These are phyloP conservation scores for Cerastis rubricosa DNA, from an alignment of 2,888 invertebrate species.

Conservation along the genomic window DNA sequence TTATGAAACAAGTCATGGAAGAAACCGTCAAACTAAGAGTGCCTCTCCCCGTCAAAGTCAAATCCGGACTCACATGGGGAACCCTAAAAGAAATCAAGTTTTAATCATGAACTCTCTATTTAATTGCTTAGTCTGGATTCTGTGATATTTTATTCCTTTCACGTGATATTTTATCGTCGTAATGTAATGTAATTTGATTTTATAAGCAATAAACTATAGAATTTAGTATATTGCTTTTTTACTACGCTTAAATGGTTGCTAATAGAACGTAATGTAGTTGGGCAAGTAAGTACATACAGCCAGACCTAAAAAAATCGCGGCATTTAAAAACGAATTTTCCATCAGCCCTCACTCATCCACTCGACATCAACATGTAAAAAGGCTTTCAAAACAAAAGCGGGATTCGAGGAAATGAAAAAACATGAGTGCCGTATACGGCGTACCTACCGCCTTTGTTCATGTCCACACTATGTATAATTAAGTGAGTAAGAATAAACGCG, in stretches of 20 bases:
- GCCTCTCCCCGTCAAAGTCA: constrained; percentile 97
- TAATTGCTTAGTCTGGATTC: constrained; percentile 59
- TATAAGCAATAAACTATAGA: constrained; percentile 54
- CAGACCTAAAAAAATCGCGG: constrained; percentile 7
- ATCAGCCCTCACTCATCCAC: constrained; percentile 21
- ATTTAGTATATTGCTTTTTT: constrained; percentile 32
- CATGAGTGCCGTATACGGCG: constrained; percentile 24
- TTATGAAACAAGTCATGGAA: constrained; percentile 96
- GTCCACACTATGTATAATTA: constrained; percentile 54
- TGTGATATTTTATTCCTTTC: constrained; percentile 72
- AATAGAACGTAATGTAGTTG: constrained; percentile 4
- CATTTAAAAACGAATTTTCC: constrained; percentile 43
- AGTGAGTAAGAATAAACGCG: constrained; percentile 39
- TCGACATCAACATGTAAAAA: constrained; percentile 44
- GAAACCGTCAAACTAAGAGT: constrained; percentile 93
- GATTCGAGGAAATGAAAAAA: constrained; percentile 50
- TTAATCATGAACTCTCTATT: constrained; percentile 51
- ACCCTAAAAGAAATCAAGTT: constrained; percentile 75
- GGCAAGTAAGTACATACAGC: background rate
- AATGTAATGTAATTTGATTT: constrained; percentile 53
- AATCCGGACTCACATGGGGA: constrained; percentile 96
- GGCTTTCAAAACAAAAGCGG: constrained; percentile 46
- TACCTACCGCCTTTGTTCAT: constrained; percentile 29
- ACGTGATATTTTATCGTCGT: constrained; percentile 56
- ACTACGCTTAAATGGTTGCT: constrained; percentile 24